These are phyloP conservation scores for Caenorhabditis sp. DNA, from an alignment of 2,888 invertebrate genomes.

Conservation along the genomic window DNA sequence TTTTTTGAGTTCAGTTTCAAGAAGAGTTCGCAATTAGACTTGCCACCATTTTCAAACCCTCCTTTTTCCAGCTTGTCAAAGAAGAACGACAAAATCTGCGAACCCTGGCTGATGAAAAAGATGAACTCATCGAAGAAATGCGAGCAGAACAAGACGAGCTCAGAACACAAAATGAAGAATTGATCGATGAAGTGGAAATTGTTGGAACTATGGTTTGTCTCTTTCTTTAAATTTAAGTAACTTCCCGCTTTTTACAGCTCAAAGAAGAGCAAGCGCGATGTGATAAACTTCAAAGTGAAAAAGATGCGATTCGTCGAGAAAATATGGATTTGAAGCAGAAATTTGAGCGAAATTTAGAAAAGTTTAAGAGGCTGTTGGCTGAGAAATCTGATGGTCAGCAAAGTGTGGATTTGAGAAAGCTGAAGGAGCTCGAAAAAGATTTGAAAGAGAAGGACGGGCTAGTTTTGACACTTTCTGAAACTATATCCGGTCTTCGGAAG, in stretches of 20 bases:
- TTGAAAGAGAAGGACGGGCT: conserved; percentile 24
- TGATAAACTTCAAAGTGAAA: conserved; percentile 15
- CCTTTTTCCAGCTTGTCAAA: conserved; percentile 17
- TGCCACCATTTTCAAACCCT: too few species aligned
- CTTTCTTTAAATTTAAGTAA: too few species aligned
- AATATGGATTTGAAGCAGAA: conserved; percentile 10
- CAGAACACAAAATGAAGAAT: conserved; percentile 3
- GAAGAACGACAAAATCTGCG: conserved; percentile 28
- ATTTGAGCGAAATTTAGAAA: conserved; percentile 4
- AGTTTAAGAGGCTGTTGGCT: not conserved
- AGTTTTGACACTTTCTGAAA: conserved; percentile 12
- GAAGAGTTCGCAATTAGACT: too few species aligned
- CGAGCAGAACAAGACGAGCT: not conserved
- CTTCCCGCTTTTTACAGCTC: not conserved
- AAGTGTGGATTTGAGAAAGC: conserved; percentile 33
- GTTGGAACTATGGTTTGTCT: conserved; percentile 19
- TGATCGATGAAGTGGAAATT: conserved; percentile 22
- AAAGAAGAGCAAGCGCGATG: conserved; percentile 22
- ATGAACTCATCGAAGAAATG: conserved; percentile 5
- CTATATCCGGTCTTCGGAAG: conserved; percentile 5
- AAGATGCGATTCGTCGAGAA: not conserved
- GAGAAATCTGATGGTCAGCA: conserved; percentile 9
- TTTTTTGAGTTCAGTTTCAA: too few species aligned
- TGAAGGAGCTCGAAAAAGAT: conserved; percentile 27
- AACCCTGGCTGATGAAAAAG: conserved; percentile 25